These are phyloP conservation scores for Psilanteris sp. DNA, from an alignment of 1,140 invertebrate genomes.

Conservation along the genomic window DNA sequence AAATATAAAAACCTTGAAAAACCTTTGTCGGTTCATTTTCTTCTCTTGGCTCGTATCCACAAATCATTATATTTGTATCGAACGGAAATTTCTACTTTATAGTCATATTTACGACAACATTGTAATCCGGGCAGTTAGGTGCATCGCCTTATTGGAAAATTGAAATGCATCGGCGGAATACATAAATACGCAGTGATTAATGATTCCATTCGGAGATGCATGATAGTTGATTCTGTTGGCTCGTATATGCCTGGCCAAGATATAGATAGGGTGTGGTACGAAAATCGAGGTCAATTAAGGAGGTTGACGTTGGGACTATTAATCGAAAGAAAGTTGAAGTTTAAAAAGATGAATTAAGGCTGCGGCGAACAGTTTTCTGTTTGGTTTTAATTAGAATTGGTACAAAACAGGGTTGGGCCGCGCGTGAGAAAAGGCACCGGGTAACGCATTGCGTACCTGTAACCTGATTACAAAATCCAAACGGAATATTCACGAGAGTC, in stretches of 20 bases:
- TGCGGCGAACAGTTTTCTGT: slow-evolving; percentile 15
- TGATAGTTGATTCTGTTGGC: slow-evolving; percentile 39
- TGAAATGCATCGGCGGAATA: slow-evolving; percentile 28
- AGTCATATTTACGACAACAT: too few relatives aligned
- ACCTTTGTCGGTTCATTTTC: too few relatives aligned
- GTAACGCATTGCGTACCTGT: neutral
- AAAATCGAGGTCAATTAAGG: slow-evolving; percentile 59
- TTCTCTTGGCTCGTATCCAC: too few relatives aligned
- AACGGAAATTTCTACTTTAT: too few relatives aligned
- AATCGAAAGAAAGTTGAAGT: slow-evolving; percentile 59
- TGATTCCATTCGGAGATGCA: slow-evolving; percentile 37
- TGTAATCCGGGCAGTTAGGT: too few relatives aligned
- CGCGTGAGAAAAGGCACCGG: neutral
- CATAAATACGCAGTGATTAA: slow-evolving; percentile 42
- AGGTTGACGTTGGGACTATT: slow-evolving; percentile 53
- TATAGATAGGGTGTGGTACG: slow-evolving; percentile 63
- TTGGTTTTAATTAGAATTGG: slow-evolving; percentile 37
- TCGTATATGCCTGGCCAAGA: slow-evolving; percentile 17
- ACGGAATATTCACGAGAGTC: slow-evolving; percentile 21
- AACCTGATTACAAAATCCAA: slow-evolving; percentile 25
- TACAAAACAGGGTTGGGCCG: slow-evolving; percentile 21
- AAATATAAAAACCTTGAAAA: too few relatives aligned
- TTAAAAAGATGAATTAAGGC: slow-evolving; percentile 48
- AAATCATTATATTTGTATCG: too few relatives aligned
- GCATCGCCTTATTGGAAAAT: slow-evolving; percentile 5